These are phyloP conservation scores for Aricia agestis DNA, from an alignment of 1,140 invertebrate species.

Conservation along the genomic window DNA sequence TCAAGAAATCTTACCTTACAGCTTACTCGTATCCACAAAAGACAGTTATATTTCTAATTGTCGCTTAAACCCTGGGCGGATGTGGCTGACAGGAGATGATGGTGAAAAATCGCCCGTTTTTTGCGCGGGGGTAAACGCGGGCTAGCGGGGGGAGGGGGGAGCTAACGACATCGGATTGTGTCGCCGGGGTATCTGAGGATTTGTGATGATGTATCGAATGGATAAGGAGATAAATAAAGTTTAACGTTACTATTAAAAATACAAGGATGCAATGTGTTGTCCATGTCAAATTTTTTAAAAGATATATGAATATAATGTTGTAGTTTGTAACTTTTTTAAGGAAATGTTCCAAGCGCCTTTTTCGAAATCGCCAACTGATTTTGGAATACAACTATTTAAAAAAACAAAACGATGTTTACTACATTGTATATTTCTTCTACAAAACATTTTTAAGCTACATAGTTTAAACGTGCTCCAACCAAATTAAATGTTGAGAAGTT, in stretches of 20 bases:
- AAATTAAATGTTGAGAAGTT: too few species aligned
- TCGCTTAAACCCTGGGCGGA: not conserved
- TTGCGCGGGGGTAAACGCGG: constrained; percentile 10
- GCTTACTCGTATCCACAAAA: not conserved
- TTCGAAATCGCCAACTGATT: too few species aligned
- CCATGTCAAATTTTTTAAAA: too few species aligned
- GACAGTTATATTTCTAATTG: not conserved
- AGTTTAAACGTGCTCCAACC: too few species aligned
- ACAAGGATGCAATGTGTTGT: too few species aligned
- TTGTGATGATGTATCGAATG: not conserved
- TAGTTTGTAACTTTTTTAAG: too few species aligned
- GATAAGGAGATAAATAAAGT: constrained; percentile 12
- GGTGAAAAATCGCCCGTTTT: constrained; percentile 40
- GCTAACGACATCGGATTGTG: constrained; percentile 23
- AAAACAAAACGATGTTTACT: too few species aligned
- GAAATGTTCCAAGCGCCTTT: too few species aligned
- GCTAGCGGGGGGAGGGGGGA: not conserved
- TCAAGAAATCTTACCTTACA: not conserved
- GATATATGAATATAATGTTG: too few species aligned
- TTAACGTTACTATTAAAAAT: not conserved
- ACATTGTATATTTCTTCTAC: too few species aligned
- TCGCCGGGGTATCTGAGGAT: not conserved
- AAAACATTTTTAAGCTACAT: too few species aligned
- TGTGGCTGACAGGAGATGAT: constrained; percentile 26
- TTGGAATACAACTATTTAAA: too few species aligned